phyloP scores from a whole-genome alignment of 2,797 vertebrate genomes.

The Alosa sapidissima region DNA sequence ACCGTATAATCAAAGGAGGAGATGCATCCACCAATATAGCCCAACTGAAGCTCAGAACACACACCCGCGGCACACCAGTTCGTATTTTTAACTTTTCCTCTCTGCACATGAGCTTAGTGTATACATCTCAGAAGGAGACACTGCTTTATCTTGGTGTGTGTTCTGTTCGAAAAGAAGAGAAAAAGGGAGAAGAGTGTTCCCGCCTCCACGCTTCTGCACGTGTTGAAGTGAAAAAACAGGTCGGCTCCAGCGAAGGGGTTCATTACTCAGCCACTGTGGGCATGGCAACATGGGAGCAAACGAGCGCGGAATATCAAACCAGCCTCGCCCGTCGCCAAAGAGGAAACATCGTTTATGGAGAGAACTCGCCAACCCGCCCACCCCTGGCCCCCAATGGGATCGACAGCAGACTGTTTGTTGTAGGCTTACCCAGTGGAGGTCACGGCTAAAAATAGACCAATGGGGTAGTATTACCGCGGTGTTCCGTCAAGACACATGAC shows the following conservation, averaged over 20 bases:
- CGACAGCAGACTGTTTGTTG: slow-evolving; percentile 40
- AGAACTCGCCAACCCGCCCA: neutral
- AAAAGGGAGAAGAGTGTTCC: slow-evolving; percentile 27
- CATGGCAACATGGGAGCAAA: slow-evolving; percentile 49
- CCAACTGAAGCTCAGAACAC: neutral
- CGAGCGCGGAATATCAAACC: slow-evolving; percentile 57
- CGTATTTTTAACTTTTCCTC: neutral
- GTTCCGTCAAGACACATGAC: slow-evolving; percentile 14
- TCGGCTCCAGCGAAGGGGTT: slow-evolving; percentile 48
- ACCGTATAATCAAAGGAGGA: neutral
- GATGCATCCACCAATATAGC: neutral
- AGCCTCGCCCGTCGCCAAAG: slow-evolving; percentile 34
- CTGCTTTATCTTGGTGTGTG: slow-evolving; percentile 7
- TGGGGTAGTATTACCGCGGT: neutral
- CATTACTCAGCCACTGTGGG: slow-evolving; percentile 54
- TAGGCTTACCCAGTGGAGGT: slow-evolving; percentile 45
- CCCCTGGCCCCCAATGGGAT: neutral
- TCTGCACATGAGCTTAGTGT: neutral
- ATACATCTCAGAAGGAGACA: neutral
- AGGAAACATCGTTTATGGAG: slow-evolving; percentile 53
- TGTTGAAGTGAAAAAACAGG: slow-evolving; percentile 36
- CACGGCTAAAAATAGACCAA: slow-evolving; percentile 23
- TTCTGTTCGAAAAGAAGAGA: neutral
- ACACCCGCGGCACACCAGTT: neutral
- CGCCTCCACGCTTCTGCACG: slow-evolving; percentile 21